Conservation (phyloP, 2,113 vertebrate species). For the Oryzias curvinotus region DNA sequence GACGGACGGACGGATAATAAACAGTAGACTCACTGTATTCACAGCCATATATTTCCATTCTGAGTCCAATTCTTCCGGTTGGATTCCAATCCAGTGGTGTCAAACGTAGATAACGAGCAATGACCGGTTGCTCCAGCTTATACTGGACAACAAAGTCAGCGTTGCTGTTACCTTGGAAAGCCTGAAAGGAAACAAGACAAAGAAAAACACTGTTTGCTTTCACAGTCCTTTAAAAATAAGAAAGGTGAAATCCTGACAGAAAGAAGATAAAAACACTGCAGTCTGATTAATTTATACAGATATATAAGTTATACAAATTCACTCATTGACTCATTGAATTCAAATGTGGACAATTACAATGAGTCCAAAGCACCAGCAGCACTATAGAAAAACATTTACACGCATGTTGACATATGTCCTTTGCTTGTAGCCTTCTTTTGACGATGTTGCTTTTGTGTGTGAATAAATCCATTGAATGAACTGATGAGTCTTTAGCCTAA, state of each 20-base stretch:
- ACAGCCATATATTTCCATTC: conserved; percentile 71
- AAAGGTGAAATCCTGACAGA: background rate
- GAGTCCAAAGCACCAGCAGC: background rate
- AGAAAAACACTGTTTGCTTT: background rate
- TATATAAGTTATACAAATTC: too few relatives aligned
- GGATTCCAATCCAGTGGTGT: conserved; percentile 71
- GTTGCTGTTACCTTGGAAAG: conserved; percentile 69
- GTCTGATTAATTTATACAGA: too few relatives aligned
- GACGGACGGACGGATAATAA: background rate
- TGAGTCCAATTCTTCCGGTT: conserved; percentile 67
- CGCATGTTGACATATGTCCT: background rate
- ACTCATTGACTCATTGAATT: too few relatives aligned
- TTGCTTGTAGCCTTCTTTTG: background rate
- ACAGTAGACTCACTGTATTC: conserved; percentile 56
- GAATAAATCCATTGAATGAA: conserved; percentile 11
- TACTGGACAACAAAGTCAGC: conserved; percentile 71
- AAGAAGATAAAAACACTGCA: background rate
- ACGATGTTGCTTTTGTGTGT: conserved; percentile 15
- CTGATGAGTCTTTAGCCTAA: conserved; percentile 23
- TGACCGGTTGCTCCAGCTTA: conserved; percentile 60
- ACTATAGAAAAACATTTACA: background rate
- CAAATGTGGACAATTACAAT: background rate
- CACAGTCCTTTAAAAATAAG: background rate
- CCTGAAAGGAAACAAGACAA: conserved; percentile 31
- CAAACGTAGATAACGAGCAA: conserved; percentile 65